Percentiles rank a stretch among this genome's conserved stretches.
Conservation (phyloP, 2,888 invertebrate genomes). For the Lordiphosa fenestrarum region DNA sequence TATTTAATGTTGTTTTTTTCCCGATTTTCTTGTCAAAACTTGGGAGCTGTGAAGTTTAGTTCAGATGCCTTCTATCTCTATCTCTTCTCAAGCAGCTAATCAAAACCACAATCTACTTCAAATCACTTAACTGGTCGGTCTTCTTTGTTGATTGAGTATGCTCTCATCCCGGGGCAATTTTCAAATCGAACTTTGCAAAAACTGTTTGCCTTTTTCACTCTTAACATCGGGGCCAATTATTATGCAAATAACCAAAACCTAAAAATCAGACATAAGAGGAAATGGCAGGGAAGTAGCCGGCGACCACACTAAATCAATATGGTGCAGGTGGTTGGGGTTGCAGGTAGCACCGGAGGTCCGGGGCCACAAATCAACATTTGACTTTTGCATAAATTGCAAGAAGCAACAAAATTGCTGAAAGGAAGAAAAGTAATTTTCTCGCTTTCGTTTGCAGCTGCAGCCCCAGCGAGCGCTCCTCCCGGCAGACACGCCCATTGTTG, state of each 20-base stretch:
- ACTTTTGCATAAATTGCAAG: conserved; percentile 75
- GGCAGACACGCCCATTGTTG: conserved; percentile 18
- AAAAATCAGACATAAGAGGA: conserved; percentile 45
- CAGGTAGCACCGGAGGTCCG: conserved; percentile 19
- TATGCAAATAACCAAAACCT: conserved; percentile 67
- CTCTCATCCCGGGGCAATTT: conserved; percentile 30
- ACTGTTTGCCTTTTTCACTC: conserved; percentile 36
- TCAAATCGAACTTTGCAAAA: conserved; percentile 34
- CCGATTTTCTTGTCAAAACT: too few relatives aligned
- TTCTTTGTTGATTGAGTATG: conserved; percentile 14
- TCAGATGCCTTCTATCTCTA: too few relatives aligned
- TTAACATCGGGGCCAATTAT: conserved; percentile 64
- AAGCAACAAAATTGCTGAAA: conserved; percentile 47
- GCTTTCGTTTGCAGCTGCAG: conserved; percentile 57
- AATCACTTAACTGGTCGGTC: conserved; percentile 20
- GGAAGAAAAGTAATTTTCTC: conserved; percentile 64
- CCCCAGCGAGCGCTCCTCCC: conserved; percentile 22
- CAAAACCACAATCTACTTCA: conserved; percentile 23
- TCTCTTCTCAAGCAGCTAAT: conserved; percentile 14
- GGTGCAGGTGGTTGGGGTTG: conserved; percentile 23
- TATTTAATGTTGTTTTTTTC: too few relatives aligned
- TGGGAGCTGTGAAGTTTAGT: too few relatives aligned
- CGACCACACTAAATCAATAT: conserved; percentile 63
- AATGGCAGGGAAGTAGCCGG: conserved; percentile 22
- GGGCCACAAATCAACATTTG: conserved; percentile 74